A percentile compares a stretch with the other conserved stretches of the same genome.
Conservation (phyloP, 92 coral and sea anemone genomes). For the Siderastrea radians region DNA sequence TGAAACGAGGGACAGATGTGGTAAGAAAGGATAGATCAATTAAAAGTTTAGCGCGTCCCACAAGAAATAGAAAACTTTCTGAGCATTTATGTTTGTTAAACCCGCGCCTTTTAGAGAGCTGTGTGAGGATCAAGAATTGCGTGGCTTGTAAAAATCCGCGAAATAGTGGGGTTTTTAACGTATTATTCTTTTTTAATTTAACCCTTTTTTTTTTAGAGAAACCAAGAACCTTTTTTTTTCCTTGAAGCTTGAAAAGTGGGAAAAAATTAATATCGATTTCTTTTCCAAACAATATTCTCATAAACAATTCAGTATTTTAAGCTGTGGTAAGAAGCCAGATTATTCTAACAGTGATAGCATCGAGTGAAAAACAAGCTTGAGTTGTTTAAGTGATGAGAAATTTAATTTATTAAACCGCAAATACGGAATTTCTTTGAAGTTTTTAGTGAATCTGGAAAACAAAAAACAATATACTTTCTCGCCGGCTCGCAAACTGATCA, state of each 20-base stretch:
- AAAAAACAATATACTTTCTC: neutral
- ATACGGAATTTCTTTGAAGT: slow-evolving; percentile 18
- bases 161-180: neutral
- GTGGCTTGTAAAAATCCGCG: neutral
- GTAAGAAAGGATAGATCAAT: neutral
- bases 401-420: slow-evolving; percentile 28
- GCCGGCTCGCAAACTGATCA: slow-evolving; percentile 7
- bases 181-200: neutral
- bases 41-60: slow-evolving; percentile 28
- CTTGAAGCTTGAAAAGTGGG: neutral
- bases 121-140: slow-evolving; percentile 3
- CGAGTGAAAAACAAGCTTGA: slow-evolving; percentile 8
- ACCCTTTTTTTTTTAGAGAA: neutral
- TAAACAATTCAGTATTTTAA: slow-evolving; percentile 44
- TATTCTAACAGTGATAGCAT: slow-evolving; percentile 23
- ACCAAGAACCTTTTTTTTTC: neutral
- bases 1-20: slow-evolving; percentile 42
- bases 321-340: neutral
- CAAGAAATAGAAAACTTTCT: slow-evolving; percentile 29
- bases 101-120: slow-evolving; percentile 47
- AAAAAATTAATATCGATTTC: slow-evolving; percentile 12
- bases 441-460: slow-evolving; percentile 8
- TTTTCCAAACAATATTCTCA: slow-evolving; percentile 23
- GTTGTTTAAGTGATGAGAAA: slow-evolving; percentile 35
- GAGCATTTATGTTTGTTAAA: slow-evolving; percentile 35